Evolutionary conservation across 2,888 invertebrate species (phyloP), one percentile per base, ranked within the genome.

Genomic region (Adelognathus sp.): DNA sequence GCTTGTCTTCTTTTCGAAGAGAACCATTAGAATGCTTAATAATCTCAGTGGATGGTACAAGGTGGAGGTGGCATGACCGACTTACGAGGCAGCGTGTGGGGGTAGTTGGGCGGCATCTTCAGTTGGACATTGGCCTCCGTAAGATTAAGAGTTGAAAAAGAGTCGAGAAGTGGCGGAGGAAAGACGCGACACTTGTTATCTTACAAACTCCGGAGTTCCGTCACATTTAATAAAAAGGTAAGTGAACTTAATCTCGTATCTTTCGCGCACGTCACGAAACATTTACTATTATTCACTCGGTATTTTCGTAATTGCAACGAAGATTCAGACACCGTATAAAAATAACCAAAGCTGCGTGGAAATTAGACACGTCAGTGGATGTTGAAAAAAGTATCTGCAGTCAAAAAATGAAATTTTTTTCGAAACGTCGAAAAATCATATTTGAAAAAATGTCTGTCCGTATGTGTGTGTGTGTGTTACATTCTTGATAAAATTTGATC

Each of bases 81-180:
- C 90, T 90, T 90, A 88, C 86, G 81, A 86, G 87, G 87, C 85
- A 86, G 85, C 84, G 66, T 39, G 71, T 69, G 74, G 81, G 82
- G 82, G 82, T 86, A 89, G 87, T 88, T 87, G 86, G 87, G 89
- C 86, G 89, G 88, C 87, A 89, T 90, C 89, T 90, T 90, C 90
- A 90, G 90, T 90, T 89, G 88, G 88, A 88, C 90, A 90, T 90
- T 89, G 90, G 89, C 88, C 90, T 88, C 85, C 89, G 89, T 86
- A 88, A 90, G 90, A 89, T 88, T 88, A 88, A 90, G 89, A 89
- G 89, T 88, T 87, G 83, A 88, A 88, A 89, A 90, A 86, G 83
- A 88, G 85, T 85, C 84, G 85, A 84, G 88, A 87, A 87, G 87
- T 87, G 86, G 82, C 85, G 81, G 86, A 85, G 79, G 81, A 83